Conservation (phyloP, 1,140 invertebrate genomes). For the Heliothis subflexa region DNA sequence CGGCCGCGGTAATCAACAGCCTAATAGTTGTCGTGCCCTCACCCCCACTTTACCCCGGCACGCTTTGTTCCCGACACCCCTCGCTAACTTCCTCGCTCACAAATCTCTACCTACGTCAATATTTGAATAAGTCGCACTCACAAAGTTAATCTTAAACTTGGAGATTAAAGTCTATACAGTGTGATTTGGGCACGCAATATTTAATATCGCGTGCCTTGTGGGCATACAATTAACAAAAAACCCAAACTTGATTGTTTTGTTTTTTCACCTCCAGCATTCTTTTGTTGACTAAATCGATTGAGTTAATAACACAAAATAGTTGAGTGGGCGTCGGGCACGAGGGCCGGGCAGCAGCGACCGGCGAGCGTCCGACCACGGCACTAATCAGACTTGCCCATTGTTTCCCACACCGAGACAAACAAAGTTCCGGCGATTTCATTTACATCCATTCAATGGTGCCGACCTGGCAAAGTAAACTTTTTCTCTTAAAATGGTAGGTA, state of each 20-base stretch:
- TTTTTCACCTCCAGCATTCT: slow-evolving; percentile 31
- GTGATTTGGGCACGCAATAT: slow-evolving; percentile 13
- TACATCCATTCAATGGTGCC: slow-evolving; percentile 66
- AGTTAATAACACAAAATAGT: slow-evolving; percentile 50
- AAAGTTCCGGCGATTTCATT: slow-evolving; percentile 69
- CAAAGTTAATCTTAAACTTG: slow-evolving; percentile 38
- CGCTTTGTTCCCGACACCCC: slow-evolving; percentile 54
- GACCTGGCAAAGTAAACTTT: slow-evolving; percentile 61
- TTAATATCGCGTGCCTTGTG: slow-evolving; percentile 10
- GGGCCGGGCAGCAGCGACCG: neutral
- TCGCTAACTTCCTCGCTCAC: slow-evolving; percentile 40
- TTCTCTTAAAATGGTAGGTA: slow-evolving; percentile 64
- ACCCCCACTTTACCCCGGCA: slow-evolving; percentile 47
- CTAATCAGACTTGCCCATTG: slow-evolving; percentile 65
- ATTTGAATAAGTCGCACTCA: slow-evolving; percentile 35
- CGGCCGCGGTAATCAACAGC: slow-evolving; percentile 73
- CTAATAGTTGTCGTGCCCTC: slow-evolving; percentile 71
- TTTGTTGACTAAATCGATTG: slow-evolving; percentile 50
- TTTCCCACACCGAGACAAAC: slow-evolving; percentile 64
- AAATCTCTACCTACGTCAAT: slow-evolving; percentile 47
- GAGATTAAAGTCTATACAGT: slow-evolving; percentile 19
- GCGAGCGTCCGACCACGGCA: slow-evolving; percentile 42
- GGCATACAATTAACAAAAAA: slow-evolving; percentile 4
- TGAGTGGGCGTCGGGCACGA: slow-evolving; percentile 46
- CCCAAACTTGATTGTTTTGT: slow-evolving; percentile 43